phyloP scores from a whole-genome alignment of 2,113 vertebrate genomes.

The Psettodes erumei region DNA sequence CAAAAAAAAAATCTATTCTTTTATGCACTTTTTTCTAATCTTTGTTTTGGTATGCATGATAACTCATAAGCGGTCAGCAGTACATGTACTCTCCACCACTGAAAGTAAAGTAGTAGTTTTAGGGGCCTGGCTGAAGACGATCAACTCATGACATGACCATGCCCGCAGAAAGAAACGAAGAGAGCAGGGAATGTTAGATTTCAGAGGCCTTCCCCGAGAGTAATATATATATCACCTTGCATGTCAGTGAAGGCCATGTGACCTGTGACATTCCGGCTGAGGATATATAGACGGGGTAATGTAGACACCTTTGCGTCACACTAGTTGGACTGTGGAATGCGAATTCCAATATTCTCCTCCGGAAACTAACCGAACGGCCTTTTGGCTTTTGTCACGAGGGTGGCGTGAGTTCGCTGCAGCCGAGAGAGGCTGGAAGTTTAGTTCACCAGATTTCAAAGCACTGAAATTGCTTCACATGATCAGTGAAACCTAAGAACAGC shows the following conservation, averaged over 20 bases:
- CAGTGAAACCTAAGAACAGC: neutral
- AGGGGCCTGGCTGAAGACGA: conserved; percentile 15
- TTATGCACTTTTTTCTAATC: too few relatives aligned
- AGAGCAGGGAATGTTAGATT: conserved; percentile 35
- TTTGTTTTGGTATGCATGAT: too few relatives aligned
- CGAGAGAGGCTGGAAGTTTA: neutral
- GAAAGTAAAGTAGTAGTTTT: conserved; percentile 25
- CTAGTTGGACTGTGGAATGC: conserved; percentile 61
- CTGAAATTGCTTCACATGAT: neutral
- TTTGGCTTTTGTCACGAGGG: conserved; percentile 49
- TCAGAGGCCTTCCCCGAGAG: conserved; percentile 55
- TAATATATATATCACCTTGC: conserved; percentile 69
- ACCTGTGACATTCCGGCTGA: conserved; percentile 64
- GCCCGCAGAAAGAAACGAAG: too few relatives aligned
- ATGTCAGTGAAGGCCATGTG: conserved; percentile 60
- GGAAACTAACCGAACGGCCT: conserved; percentile 54
- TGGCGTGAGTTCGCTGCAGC: conserved; percentile 26
- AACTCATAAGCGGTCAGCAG: too few relatives aligned
- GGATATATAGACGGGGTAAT: conserved; percentile 71
- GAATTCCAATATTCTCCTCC: conserved; percentile 64
- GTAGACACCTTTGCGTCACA: conserved; percentile 62
- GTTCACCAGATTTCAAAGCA: neutral
- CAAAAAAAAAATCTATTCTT: too few relatives aligned
- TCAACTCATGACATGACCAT: neutral
- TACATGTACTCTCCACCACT: neutral